Evolutionary conservation across 2,888 invertebrate species (phyloP).

Genomic region (Mayetiola destructor): DNA sequence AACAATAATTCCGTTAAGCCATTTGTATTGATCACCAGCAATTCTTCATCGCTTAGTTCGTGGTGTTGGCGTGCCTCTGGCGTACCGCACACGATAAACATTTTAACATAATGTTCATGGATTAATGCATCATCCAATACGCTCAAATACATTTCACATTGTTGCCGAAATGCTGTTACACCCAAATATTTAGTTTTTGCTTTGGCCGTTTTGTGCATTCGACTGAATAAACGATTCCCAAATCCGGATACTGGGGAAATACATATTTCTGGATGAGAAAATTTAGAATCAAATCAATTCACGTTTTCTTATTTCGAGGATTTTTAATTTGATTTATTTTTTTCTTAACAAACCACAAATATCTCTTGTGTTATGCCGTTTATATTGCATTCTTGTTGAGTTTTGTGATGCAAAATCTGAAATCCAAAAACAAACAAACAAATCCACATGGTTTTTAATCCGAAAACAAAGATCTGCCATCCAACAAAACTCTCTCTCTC

Average conservation of each 20-base stretch:
- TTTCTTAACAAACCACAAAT: conserved; percentile 48
- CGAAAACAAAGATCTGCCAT: background rate
- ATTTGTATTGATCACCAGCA: conserved; percentile 27
- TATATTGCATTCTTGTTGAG: conserved; percentile 52
- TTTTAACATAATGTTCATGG: conserved; percentile 53
- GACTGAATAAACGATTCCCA: conserved; percentile 54
- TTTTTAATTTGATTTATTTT: background rate
- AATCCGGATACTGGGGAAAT: conserved; percentile 61
- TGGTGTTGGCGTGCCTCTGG: conserved; percentile 30
- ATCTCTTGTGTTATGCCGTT: conserved; percentile 54
- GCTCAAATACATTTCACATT: conserved; percentile 50
- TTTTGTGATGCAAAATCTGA: conserved; percentile 54
- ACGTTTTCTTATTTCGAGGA: background rate
- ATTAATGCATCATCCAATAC: conserved; percentile 45
- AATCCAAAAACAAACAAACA: background rate
- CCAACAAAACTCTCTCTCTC: background rate
- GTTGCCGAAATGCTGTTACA: conserved; percentile 50
- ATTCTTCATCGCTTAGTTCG: background rate
- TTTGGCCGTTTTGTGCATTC: conserved; percentile 45
- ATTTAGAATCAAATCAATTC: background rate
- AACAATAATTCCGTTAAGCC: conserved; percentile 50
- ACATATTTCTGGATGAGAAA: conserved; percentile 46
- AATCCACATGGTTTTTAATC: background rate
- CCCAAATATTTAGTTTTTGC: conserved; percentile 48
- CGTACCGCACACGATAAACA: conserved; percentile 42